Evolutionary conservation across 2,113 vertebrate species (phyloP), one percentile per base, ranked within the genome.

Genomic region (Dissostichus mawsoni): DNA sequence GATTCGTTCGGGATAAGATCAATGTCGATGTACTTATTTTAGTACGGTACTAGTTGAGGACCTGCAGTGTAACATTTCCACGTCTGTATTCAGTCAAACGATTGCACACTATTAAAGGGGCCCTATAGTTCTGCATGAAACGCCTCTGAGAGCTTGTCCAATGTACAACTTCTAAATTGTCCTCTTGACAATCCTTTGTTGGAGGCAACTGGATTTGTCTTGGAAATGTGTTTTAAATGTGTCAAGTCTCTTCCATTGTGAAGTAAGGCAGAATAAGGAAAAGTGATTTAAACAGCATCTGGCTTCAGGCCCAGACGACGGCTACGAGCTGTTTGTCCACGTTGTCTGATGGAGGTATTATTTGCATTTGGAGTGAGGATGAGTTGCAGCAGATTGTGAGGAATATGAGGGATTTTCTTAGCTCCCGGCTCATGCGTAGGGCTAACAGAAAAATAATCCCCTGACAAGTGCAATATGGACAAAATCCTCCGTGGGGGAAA

Each of bases 381-480:
- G 86, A 76, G 77, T 86, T 79, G 76, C 78, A 72, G 87, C 83
- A 80, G 92, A 85, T 80, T 90, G 87, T 87, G 65, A 56, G 82
- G 72, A 86, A 86, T 89, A 74, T 17, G 76, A 86, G 78, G 89
- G 90, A 90, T 92, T 93, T 93, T 90, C 87, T 80, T 87, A 72
- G 87, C 82, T 81, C 63, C 81, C 63, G 70, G 80, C 62, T 90
- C 72, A 23, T 53, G 74, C 83, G 80, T 63, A 29, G 70, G 67
- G 74, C 83, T 78, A 68, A 81, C 78, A 82, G 86, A 71, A 71
- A 82, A 92, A 91, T 94, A 94, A 94, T 94, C 91, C 91, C 76
- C 18, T 6, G 56, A 89, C 88, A 83, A 92, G 87, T 76, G 82
- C 89, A 91, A 90, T 87, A 89, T 88, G 86, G 87, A 81, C 51